Evolutionary conservation across 2,113 vertebrate genomes (phyloP), one percentile per base, ranked within the genome.

Genomic region (Saccopteryx bilineata): DNA sequence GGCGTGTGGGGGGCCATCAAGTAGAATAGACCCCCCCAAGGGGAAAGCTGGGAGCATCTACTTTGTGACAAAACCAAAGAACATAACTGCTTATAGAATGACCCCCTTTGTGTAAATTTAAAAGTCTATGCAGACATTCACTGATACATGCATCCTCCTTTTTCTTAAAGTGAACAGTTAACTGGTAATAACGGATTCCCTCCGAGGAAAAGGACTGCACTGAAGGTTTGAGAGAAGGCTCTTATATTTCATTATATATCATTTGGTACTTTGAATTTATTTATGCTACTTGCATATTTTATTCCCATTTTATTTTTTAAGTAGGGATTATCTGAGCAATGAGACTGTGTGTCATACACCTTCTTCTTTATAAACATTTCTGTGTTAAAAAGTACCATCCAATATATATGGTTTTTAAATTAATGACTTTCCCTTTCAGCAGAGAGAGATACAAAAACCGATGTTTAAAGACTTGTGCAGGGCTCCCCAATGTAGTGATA

Each of bases 21-120:
- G 61, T 52, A 33, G n/a, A 84, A 68, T 0, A 91, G 88, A 96
- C 23, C 15, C 18, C 18, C 72, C n/a, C 11, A n/a, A 69, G 33
- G 56, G 58, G 24, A 68, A 87, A 84, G 46, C 56, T 90, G 33
- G 52, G 3, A 82, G 17, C 15, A 46, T 91, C 83, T 90, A 61
- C 24, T 92, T 80, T 74, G 50, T 71, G 33, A 86, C 31, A 90
- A 95, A 87, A 90, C 18, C 69, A 46, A 90, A 72, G 26, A 76
- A 46, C 54, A 75, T 26, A 94, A n/a, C 65, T 90, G n/a, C 58
- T 81, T 63, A 89, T 8, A 75, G 82, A 92, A 87, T 58, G 65
- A 48, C 12, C n/a, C 48, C 12, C 82, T 84, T n/a, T 71, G 18
- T 39, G 52, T 84, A 88, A 68, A 54, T 28, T 76, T 68, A 18